Conservation (phyloP, 2,797 vertebrate species). For the Ciconia nigra region DNA sequence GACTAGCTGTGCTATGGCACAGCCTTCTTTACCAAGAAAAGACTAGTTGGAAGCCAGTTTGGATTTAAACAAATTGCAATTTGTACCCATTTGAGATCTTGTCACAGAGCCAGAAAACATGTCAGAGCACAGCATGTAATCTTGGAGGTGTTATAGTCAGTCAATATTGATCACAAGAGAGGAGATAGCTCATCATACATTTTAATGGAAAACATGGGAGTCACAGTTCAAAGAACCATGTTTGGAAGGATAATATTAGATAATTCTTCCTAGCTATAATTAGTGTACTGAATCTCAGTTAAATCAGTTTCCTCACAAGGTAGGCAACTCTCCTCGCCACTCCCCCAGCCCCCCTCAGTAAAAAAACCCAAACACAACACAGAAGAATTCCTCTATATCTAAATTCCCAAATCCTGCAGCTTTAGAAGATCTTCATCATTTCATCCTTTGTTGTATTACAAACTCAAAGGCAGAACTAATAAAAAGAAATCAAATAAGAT, state of each 20-base stretch:
- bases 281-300: neutral
- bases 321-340: neutral
- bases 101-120: conserved; percentile 36
- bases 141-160: neutral
- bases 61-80: conserved; percentile 49
- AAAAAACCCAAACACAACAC: neutral
- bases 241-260: neutral
- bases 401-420: neutral
- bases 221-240: neutral
- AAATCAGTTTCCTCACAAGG: neutral
- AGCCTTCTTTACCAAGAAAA: neutral
- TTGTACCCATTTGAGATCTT: conserved; percentile 36
- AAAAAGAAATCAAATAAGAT: conserved; percentile 63
- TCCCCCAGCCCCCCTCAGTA: too few species aligned
- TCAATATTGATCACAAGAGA: neutral
- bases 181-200: neutral
- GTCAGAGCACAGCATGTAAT: conserved; percentile 22
- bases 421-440: neutral
- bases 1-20: neutral
- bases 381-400: neutral
- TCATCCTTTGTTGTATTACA: conserved; percentile 31
- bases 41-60: conserved; percentile 18
- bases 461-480: conserved; percentile 63
- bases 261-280: neutral
- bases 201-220: neutral